Evolutionary conservation across 2,797 vertebrate genomes (phyloP).

Genomic region (Nothura maculosa): DNA sequence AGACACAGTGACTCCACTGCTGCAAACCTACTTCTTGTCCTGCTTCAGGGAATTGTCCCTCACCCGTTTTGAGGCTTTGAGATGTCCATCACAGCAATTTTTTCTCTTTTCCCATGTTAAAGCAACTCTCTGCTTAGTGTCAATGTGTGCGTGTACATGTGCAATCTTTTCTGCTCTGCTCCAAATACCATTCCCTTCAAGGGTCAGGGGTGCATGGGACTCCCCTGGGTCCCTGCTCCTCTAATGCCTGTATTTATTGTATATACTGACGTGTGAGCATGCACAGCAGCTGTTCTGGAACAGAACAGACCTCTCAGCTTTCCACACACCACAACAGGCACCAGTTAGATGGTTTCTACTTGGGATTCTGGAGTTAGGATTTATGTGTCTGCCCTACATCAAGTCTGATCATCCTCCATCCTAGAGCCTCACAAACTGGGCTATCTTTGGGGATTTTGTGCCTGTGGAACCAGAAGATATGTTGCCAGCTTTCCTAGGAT

Average conservation of each 20-base stretch:
- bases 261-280: not conserved
- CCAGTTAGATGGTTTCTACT: not conserved
- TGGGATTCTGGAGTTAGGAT: fast-evolving
- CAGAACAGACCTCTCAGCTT: not conserved
- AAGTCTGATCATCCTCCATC: not conserved
- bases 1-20: conserved; percentile 36
- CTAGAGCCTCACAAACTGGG: not conserved
- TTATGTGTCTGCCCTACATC: not conserved
- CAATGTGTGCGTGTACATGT: fast-evolving
- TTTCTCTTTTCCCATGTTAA: not conserved
- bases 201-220: not conserved
- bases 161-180: not conserved
- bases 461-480: not conserved
- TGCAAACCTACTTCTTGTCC: conserved; percentile 37
- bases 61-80: not conserved
- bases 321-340: not conserved
- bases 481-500: not conserved
- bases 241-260: not conserved
- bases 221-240: not conserved
- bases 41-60: not conserved
- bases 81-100: not conserved
- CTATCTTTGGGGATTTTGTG: not conserved
- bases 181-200: not conserved
- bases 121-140: not conserved
- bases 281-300: not conserved